Evolutionary conservation across 2,888 invertebrate genomes (phyloP), one percentile per base, ranked within the genome.

Genomic region (Plagiodera versicolora): DNA sequence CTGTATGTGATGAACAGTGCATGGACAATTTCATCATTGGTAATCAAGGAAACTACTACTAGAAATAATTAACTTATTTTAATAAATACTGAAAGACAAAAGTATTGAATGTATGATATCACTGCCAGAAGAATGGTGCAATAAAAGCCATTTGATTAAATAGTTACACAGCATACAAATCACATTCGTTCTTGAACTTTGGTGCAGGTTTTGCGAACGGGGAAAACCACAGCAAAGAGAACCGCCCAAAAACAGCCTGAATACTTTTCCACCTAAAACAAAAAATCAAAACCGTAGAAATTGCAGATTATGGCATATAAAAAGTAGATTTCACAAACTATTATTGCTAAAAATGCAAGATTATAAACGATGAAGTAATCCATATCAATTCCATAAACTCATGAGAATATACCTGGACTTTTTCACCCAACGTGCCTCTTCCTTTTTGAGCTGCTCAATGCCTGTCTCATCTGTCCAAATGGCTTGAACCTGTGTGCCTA

Each of bases 401-500:
- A 5, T 24, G 24, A 24, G 24, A 10, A 32, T 14, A 3, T 14
- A 39, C 52, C 93, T 85, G 0, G 95, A 94, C 74, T 93, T 94
- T 72, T 92, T 92, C 50, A 90, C 91, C 95, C 95, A 96, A 11
- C 92, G 85, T 0, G 94, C 93, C 79, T 95, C 92, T 75, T 98
- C 98, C 76, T 95, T 95, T 81, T 98, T 98, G 74, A 98, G 80
- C 81, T 95, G 95, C 78, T 98, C 98, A 70, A 98, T 98, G 45
- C 97, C 97, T 71, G 99, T 99, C 84, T 99, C 96, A 81, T 99
- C 99, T 75, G 95, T 94, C 89, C 97, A 95, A 76, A 99, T 98
- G 20, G 98, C 97, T 77, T 95, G 94, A 45, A 99, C 75, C 55
- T 72, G 72, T 0, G 97, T 96, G 50, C 93, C 94, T 72, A 97